These are phyloP conservation scores for Liodrosophila aerea DNA, from an alignment of 2,888 invertebrate genomes.

Conservation along the genomic window DNA sequence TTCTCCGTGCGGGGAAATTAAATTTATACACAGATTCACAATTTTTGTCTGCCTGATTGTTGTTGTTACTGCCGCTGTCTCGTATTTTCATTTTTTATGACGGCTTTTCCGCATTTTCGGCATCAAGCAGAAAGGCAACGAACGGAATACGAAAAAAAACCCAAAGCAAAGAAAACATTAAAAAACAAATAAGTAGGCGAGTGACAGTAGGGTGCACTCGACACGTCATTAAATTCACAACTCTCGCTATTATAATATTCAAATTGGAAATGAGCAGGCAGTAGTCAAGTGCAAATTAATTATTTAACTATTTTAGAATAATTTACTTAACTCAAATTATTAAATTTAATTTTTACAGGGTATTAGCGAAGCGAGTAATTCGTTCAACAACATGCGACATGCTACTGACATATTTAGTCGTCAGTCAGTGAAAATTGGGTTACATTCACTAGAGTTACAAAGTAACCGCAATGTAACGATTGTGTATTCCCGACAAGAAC, in stretches of 20 bases:
- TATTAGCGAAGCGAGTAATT: constrained; percentile 9
- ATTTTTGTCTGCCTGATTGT: constrained; percentile 36
- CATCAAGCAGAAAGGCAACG: constrained; percentile 47
- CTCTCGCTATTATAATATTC: too few species aligned
- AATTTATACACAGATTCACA: constrained; percentile 73
- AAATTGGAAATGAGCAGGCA: too few species aligned
- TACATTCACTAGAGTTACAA: constrained; percentile 20
- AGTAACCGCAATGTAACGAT: constrained; percentile 1
- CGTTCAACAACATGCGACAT: constrained; percentile 39
- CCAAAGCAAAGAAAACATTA: constrained; percentile 7
- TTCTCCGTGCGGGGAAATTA: constrained; percentile 65
- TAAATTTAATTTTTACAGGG: constrained; percentile 18
- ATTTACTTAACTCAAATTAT: too few species aligned
- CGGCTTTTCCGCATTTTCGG: constrained; percentile 68
- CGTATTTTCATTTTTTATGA: constrained; percentile 63
- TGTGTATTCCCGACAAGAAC: not conserved
- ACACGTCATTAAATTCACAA: too few species aligned
- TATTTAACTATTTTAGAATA: too few species aligned
- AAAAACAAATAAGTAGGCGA: constrained; percentile 4
- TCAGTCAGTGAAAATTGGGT: constrained; percentile 23
- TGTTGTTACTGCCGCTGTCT: constrained; percentile 31
- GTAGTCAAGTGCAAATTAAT: too few species aligned
- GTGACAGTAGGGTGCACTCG: too few species aligned
- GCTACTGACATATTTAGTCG: constrained; percentile 43
- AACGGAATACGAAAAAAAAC: constrained; percentile 26